phyloP scores from a whole-genome alignment of 2,113 vertebrate species.

The Clupea harengus region DNA sequence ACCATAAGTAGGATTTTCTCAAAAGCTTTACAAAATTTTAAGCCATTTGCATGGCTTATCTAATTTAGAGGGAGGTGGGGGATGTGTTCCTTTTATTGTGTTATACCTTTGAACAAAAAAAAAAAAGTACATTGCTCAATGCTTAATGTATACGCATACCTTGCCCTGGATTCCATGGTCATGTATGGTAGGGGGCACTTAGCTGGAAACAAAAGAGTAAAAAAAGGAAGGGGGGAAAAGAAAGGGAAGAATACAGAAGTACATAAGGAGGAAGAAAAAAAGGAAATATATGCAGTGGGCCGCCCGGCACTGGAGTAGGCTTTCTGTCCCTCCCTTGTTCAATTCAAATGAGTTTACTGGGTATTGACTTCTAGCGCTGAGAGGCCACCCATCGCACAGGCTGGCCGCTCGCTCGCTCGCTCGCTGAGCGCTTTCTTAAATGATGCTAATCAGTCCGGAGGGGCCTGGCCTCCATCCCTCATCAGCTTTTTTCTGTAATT shows the following conservation, averaged over 20 bases:
- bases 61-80: constrained; percentile 72
- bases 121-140: constrained; percentile 57
- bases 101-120: constrained; percentile 63
- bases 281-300: constrained; percentile 56
- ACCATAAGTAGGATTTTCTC: constrained; percentile 84
- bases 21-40: constrained; percentile 85
- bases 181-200: constrained; percentile 33
- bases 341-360: constrained; percentile 84
- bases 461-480: constrained; percentile 88
- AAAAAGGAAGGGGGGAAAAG: constrained; percentile 9
- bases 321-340: constrained; percentile 66
- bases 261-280: constrained; percentile 24
- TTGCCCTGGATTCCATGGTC: constrained; percentile 31
- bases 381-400: constrained; percentile 89
- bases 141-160: constrained; percentile 45
- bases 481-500: constrained; percentile 84
- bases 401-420: constrained; percentile 65
- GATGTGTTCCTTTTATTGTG: constrained; percentile 59
- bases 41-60: constrained; percentile 84
- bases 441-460: constrained; percentile 96
- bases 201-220: constrained; percentile 29
- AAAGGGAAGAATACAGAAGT: constrained; percentile 37
- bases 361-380: constrained; percentile 84
- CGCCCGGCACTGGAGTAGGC: constrained; percentile 65
- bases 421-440: constrained; percentile 88